These are phyloP conservation scores for Taxidea taxus DNA, from an alignment of 2,113 vertebrate species.

Conservation along the genomic window DNA sequence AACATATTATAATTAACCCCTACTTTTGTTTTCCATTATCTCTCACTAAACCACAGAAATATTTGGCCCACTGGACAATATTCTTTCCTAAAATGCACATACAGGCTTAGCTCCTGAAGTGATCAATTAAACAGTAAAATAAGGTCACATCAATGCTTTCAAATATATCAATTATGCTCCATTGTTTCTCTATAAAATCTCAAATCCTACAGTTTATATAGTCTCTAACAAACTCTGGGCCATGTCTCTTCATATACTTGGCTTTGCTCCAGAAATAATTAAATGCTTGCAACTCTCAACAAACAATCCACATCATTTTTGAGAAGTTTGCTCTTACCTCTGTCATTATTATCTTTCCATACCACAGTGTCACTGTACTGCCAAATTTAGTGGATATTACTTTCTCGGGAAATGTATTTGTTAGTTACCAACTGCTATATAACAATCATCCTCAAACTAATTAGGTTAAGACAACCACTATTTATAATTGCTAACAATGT, in stretches of 20 bases:
- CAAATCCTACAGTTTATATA: neutral
- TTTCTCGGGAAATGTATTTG: neutral
- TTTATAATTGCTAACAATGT: neutral
- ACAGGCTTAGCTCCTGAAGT: neutral
- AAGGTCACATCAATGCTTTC: neutral
- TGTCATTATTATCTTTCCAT: neutral
- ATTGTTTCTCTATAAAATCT: neutral
- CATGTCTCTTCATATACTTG: neutral
- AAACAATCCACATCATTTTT: neutral
- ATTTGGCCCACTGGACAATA: neutral
- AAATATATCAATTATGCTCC: neutral
- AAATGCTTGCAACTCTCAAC: neutral
- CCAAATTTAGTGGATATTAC: neutral
- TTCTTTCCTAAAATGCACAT: neutral
- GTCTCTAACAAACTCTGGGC: neutral
- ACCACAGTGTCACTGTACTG: neutral
- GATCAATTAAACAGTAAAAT: neutral
- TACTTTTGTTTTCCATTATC: neutral
- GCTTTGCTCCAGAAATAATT: neutral
- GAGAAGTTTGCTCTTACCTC: neutral
- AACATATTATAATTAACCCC: neutral
- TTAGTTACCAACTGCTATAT: neutral
- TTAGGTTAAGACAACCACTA: neutral
- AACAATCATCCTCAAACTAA: neutral
- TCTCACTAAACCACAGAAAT: neutral